phyloP scores from a whole-genome alignment of 2,888 invertebrate genomes.

The Amblyjoppa fuscipennis region DNA sequence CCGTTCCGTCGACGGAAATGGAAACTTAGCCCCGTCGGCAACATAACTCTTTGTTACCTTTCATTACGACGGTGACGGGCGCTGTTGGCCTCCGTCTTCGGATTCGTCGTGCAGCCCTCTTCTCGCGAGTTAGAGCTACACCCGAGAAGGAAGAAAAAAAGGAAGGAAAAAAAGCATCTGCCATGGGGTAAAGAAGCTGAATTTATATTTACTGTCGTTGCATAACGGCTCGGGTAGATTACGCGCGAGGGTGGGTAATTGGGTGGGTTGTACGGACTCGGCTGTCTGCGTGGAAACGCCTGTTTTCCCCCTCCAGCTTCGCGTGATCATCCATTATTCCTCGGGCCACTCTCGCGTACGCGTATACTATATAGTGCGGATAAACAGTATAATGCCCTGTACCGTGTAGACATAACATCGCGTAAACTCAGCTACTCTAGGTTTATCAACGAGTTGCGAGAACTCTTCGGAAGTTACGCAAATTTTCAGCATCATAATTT shows the following conservation, averaged over 20 bases:
- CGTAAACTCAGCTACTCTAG: slow-evolving; percentile 41
- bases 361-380: slow-evolving; percentile 32
- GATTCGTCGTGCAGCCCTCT: slow-evolving; percentile 45
- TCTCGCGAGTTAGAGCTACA: slow-evolving; percentile 5
- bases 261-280: slow-evolving; percentile 45
- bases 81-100: slow-evolving; percentile 31
- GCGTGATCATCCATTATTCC: slow-evolving; percentile 65
- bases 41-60: slow-evolving; percentile 63
- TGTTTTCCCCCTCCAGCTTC: slow-evolving; percentile 47
- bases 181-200: slow-evolving; percentile 55
- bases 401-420: slow-evolving; percentile 26
- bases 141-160: neutral
- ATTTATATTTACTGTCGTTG: slow-evolving; percentile 67
- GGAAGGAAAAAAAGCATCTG: neutral
- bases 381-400: slow-evolving; percentile 47
- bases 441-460: slow-evolving; percentile 39
- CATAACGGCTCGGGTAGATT: slow-evolving; percentile 57
- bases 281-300: slow-evolving; percentile 35
- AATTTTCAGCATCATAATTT: slow-evolving; percentile 30
- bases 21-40: slow-evolving; percentile 47
- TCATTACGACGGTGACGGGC: slow-evolving; percentile 62
- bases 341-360: slow-evolving; percentile 47
- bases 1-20: slow-evolving; percentile 42
- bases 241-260: slow-evolving; percentile 64
- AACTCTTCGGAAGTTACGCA: slow-evolving; percentile 33